Evolutionary conservation across 2,797 vertebrate species (phyloP).

Genomic region (Glyptemys insculpta): DNA sequence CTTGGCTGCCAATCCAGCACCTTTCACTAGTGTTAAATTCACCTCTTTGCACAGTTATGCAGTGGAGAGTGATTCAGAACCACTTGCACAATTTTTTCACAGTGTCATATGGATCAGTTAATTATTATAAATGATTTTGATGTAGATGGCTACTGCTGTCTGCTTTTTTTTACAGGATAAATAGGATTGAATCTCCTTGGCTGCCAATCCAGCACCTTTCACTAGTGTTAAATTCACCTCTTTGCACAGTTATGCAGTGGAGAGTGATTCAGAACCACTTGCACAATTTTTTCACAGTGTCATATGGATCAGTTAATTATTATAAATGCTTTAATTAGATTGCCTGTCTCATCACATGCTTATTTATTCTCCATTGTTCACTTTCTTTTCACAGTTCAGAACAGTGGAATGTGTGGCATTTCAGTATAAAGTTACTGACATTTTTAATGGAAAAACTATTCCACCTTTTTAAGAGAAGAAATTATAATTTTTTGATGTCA

Average conservation of each 20-base stretch:
- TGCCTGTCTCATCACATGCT: neutral
- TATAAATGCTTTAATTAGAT: neutral
- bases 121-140: too few species aligned
- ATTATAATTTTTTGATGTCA: neutral
- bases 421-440: neutral
- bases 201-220: neutral
- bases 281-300: neutral
- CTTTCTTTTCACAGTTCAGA: neutral
- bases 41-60: too few species aligned
- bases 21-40: too few species aligned
- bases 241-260: neutral
- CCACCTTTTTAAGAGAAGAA: neutral
- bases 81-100: too few species aligned
- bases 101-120: too few species aligned
- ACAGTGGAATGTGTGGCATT: neutral
- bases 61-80: too few species aligned
- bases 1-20: too few species aligned
- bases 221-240: neutral
- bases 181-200: neutral
- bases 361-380: neutral
- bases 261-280: neutral
- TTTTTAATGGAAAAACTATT: neutral
- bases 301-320: neutral
- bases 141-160: too few species aligned
- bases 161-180: neutral